phyloP scores from a whole-genome alignment of 1,140 invertebrate species.

The Drosophila willistoni region DNA sequence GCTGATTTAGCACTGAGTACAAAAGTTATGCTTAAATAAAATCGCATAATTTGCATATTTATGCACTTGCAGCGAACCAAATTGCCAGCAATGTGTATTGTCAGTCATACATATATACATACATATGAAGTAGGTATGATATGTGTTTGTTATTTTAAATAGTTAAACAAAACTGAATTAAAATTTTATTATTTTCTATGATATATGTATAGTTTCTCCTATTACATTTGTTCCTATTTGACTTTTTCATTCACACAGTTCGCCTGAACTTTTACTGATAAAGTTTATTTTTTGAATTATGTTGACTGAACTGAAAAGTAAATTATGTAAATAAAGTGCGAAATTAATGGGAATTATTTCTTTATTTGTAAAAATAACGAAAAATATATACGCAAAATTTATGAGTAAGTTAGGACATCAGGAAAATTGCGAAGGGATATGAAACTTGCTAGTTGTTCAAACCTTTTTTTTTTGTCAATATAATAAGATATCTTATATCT shows the following conservation, averaged over 20 bases:
- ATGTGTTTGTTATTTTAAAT: conserved; percentile 33
- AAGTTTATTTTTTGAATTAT: conserved; percentile 8
- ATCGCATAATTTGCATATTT: conserved; percentile 57
- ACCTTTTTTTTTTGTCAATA: no score
- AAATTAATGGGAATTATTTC: conserved; percentile 11
- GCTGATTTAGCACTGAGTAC: conserved; percentile 1
- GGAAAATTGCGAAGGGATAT: no score
- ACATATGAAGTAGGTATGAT: background rate
- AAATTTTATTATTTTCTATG: conserved; percentile 25
- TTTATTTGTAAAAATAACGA: background rate
- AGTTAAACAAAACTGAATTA: conserved; percentile 47
- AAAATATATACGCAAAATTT: background rate
- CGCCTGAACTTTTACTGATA: background rate
- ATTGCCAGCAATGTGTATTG: conserved; percentile 20
- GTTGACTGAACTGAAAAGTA: conserved; percentile 6
- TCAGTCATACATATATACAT: background rate
- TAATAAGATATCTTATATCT: no score
- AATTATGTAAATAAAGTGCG: conserved; percentile 12
- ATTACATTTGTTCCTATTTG: background rate
- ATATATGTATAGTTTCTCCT: conserved; percentile 5
- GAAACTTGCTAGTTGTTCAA: no score
- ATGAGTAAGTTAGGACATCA: background rate
- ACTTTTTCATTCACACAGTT: background rate
- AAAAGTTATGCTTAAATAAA: conserved; percentile 46
- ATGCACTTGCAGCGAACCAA: conserved; percentile 35